A percentile compares a stretch with the other conserved stretches of the same genome.
Evolutionary conservation across 2,797 vertebrate genomes (phyloP).

Genomic region (Psittacula echo): DNA sequence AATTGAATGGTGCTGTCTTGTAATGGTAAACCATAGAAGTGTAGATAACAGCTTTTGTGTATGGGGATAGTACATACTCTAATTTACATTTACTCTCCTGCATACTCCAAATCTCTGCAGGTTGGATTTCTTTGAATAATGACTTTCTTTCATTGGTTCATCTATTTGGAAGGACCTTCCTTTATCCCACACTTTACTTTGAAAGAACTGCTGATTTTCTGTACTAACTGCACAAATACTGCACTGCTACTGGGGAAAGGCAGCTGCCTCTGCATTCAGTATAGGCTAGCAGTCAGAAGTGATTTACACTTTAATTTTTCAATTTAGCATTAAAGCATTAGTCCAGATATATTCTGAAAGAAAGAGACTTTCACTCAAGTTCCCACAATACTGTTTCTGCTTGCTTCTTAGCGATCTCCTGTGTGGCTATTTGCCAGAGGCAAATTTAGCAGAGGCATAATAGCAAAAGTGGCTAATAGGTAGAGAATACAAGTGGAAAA

Average conservation of each 20-base stretch:
- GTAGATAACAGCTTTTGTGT: background rate
- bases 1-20: background rate
- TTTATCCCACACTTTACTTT: background rate
- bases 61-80: rapidly evolving
- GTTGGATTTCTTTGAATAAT: background rate
- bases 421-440: background rate
- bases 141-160: background rate
- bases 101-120: background rate
- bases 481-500: background rate
- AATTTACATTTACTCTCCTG: background rate
- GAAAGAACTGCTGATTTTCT: background rate
- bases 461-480: background rate
- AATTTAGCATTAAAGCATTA: background rate
- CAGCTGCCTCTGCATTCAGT: background rate
- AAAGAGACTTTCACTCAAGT: background rate
- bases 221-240: background rate
- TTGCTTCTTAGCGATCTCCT: background rate
- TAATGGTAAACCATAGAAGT: background rate
- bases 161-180: background rate
- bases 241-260: background rate
- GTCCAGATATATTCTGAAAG: background rate
- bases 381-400: background rate
- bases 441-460: rapidly evolving
- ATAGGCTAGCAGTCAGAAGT: background rate
- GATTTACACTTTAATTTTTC: background rate